Evolutionary conservation across 2,113 vertebrate species (phyloP).

Genomic region (Galbula dea): DNA sequence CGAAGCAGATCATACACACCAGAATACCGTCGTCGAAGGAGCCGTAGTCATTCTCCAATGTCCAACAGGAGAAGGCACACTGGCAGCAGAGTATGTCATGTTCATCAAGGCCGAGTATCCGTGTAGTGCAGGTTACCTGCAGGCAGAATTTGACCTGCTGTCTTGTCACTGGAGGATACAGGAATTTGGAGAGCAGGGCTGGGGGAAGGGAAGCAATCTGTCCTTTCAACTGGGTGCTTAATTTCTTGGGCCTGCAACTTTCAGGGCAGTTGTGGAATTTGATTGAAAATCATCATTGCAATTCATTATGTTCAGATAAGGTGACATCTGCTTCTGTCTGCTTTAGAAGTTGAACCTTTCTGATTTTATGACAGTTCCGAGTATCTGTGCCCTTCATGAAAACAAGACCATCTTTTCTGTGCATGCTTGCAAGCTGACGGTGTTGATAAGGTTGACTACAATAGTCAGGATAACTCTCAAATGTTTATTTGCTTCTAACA

Average conservation of each 20-base stretch:
- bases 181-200: accelerated
- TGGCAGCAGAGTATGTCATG: slow-evolving; percentile 86
- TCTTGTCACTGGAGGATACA: neutral
- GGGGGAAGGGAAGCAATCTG: neutral
- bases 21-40: slow-evolving; percentile 84
- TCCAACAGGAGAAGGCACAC: slow-evolving; percentile 85
- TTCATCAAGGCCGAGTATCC: slow-evolving; percentile 14
- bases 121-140: neutral
- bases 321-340: neutral
- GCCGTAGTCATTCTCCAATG: slow-evolving; percentile 88
- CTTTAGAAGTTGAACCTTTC: neutral
- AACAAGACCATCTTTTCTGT: neutral
- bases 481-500: neutral
- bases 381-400: neutral
- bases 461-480: neutral
- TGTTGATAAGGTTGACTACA: neutral
- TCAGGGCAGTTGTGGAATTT: neutral
- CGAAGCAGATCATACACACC: slow-evolving; percentile 87
- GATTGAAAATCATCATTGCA: neutral
- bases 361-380: neutral
- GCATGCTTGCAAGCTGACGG: neutral
- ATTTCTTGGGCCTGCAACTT: neutral
- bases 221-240: neutral
- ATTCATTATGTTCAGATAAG: neutral
- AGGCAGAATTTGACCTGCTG: neutral